Conservation (phyloP, 2,113 vertebrate genomes). For the Hippopotamus amphibius region DNA sequence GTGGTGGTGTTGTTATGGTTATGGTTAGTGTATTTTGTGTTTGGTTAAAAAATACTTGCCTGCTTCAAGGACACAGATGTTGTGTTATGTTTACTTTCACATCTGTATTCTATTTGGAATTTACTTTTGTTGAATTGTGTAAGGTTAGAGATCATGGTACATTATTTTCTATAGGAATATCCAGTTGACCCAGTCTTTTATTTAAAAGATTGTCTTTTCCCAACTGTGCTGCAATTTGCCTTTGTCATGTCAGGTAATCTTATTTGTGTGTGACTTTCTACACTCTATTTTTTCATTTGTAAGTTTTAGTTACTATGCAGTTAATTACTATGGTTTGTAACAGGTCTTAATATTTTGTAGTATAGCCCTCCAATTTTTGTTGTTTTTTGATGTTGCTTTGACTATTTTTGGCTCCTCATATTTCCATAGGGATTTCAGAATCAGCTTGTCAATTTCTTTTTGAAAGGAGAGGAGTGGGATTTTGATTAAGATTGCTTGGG, state of each 20-base stretch:
- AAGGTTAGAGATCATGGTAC: neutral
- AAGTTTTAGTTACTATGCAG: conserved; percentile 6
- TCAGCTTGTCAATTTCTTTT: neutral
- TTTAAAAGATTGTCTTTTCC: neutral
- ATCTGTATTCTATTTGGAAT: neutral
- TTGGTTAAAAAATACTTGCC: neutral
- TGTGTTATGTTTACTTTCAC: neutral
- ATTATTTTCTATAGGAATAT: neutral
- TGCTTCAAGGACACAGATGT: neutral
- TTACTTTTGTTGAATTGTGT: neutral
- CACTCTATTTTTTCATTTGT: neutral
- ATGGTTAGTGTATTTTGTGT: neutral
- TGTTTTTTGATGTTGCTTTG: neutral
- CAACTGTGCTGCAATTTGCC: neutral
- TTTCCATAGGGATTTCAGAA: conserved; percentile 19
- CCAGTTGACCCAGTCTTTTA: neutral
- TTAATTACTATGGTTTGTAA: neutral
- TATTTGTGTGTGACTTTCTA: neutral
- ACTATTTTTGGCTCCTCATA: neutral
- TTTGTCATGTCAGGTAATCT: neutral
- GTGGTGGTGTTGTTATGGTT: neutral
- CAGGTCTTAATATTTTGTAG: neutral
- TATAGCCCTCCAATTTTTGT: neutral
- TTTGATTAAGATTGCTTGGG: neutral
- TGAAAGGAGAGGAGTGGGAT: neutral